Evolutionary conservation across 2,797 vertebrate genomes (phyloP).

Genomic region (Acanthurus lineatus): DNA sequence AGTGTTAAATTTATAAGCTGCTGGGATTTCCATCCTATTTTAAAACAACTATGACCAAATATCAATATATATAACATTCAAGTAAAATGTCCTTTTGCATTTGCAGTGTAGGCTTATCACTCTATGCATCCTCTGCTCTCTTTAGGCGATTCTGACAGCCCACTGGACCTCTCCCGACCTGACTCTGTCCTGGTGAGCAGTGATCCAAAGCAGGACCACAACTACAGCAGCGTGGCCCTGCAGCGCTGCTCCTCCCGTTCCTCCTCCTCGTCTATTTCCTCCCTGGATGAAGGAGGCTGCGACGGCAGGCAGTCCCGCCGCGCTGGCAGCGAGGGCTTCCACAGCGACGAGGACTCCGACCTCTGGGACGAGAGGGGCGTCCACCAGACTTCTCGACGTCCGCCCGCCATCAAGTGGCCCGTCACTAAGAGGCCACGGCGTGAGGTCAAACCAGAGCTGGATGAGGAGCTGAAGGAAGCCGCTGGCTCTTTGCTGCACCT

Average conservation of each 20-base stretch:
- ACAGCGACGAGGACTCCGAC: conserved; percentile 95
- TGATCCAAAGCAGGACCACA: conserved; percentile 97
- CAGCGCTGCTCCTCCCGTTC: conserved; percentile 92
- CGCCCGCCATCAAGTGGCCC: conserved; percentile 81
- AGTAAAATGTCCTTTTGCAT: neutral
- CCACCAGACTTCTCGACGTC: conserved; percentile 71
- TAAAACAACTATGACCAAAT: neutral
- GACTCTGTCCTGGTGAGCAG: conserved; percentile 88
- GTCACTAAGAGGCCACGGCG: conserved; percentile 86
- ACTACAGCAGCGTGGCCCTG: conserved; percentile 94
- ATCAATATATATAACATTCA: neutral
- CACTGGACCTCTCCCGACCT: conserved; percentile 88
- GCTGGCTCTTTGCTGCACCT: conserved; percentile 97
- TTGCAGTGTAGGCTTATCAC: neutral
- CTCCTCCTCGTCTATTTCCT: conserved; percentile 90
- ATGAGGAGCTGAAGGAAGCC: conserved; percentile 98
- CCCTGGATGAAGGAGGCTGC: conserved; percentile 92
- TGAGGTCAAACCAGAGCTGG: conserved; percentile 92
- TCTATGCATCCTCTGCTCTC: conserved; percentile 20
- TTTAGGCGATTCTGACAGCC: conserved; percentile 86
- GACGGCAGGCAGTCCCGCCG: conserved; percentile 89
- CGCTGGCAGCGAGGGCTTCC: conserved; percentile 95
- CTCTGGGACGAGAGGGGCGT: conserved; percentile 85
- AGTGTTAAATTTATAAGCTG: neutral
- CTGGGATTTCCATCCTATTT: neutral